Base-by-base conservation (phyloP, 2,797 vertebrate species). In the Vireo griseus region DNA sequence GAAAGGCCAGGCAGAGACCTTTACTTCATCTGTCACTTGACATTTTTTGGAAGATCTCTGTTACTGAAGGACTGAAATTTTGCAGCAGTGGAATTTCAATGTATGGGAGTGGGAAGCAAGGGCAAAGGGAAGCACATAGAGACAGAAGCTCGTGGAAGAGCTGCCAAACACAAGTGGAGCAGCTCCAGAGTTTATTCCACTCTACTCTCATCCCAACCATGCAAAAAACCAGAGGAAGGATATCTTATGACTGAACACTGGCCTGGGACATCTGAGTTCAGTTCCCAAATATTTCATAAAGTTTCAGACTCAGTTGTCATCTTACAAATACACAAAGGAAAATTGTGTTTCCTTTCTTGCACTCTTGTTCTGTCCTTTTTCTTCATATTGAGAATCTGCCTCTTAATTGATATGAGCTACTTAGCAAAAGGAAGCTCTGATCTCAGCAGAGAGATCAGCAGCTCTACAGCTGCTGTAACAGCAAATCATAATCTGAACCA, bases 311-410 rank as follows among this genome's bases (percentile, higher is more conserved):
- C 65, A 2, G 78, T 39, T 94, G 91, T 92, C 91, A 91, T 78
- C 61, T 92, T 78, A 61, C 33, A 92, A 80, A 69, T 86, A 93
- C 1, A 96, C 93, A 96, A 74, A 95, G 92, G 68, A 93, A 96
- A 94, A 95, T n/a, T 37, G 69, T 24, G 31, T 77, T 97, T 95
- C 96, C 95, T 94, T 86, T 81, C 88, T 67, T 47, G 74, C 33
- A 42, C 21, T 63, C 54, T 65, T 54, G 62, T 45, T 88, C 69
- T 81, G 45, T 71, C 54, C 54, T 75, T 81, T 92, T 68, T 55
- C 57, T 92, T 92, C 54, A 28, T 26, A 25, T 51, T 40, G 37
- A 54, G 48, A 47, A 57, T 31, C 63, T 55, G 42, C 22, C 92
- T 74, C 77, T 73, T 69, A 76, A 87, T 67, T 92, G 66, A 82